Conservation (phyloP, 2,113 vertebrate species). For the Hippopotamus amphibius region DNA sequence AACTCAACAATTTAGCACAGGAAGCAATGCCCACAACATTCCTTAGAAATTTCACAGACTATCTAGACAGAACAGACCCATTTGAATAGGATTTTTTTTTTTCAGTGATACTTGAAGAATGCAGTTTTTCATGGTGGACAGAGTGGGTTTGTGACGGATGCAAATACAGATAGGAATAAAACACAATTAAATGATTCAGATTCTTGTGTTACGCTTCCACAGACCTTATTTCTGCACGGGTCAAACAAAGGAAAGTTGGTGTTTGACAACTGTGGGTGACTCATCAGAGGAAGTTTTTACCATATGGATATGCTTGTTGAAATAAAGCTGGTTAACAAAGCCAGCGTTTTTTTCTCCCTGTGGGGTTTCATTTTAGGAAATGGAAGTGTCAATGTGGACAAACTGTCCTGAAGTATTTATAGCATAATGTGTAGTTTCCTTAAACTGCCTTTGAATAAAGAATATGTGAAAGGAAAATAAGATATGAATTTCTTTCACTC, state of each 20-base stretch:
- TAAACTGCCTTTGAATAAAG: constrained; percentile 69
- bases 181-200: constrained; percentile 70
- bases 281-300: constrained; percentile 75
- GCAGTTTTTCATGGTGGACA: constrained; percentile 61
- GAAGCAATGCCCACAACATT: constrained; percentile 73
- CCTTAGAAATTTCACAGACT: constrained; percentile 74
- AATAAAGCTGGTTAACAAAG: constrained; percentile 73
- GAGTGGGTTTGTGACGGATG: constrained; percentile 61
- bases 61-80: constrained; percentile 69
- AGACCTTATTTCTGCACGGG: constrained; percentile 53
- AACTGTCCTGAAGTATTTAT: constrained; percentile 80
- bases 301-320: constrained; percentile 73
- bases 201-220: constrained; percentile 27
- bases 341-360: constrained; percentile 52
- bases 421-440: constrained; percentile 66
- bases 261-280: constrained; percentile 77
- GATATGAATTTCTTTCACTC: constrained; percentile 36
- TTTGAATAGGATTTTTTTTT: constrained; percentile 44
- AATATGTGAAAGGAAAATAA: constrained; percentile 63
- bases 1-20: constrained; percentile 68
- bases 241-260: constrained; percentile 76
- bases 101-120: constrained; percentile 67
- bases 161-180: constrained; percentile 57
- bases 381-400: constrained; percentile 80
- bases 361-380: constrained; percentile 80